These are phyloP conservation scores for Dicrostonyx torquatus DNA, from an alignment of 2,797 vertebrate species.

Conservation along the genomic window DNA sequence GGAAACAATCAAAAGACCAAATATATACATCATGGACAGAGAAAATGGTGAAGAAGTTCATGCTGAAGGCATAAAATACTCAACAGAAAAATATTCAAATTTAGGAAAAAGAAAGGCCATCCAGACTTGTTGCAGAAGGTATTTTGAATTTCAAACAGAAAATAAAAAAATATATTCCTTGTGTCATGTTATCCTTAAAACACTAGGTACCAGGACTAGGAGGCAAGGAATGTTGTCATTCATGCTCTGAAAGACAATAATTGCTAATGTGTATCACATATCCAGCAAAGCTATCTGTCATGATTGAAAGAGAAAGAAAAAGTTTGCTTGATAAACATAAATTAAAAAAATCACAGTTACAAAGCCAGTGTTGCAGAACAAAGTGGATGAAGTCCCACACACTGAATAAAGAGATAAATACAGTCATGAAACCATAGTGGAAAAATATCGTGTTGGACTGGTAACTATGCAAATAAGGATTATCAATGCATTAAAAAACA, in stretches of 20 bases:
- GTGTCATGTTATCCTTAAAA: background rate
- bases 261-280: background rate
- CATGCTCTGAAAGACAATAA: background rate
- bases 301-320: background rate
- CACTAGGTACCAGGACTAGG: background rate
- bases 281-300: background rate
- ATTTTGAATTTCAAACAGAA: background rate
- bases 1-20: background rate
- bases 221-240: background rate
- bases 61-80: background rate
- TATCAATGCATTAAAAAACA: background rate
- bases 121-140: background rate
- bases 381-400: background rate
- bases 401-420: background rate
- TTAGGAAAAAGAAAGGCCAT: background rate
- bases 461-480: background rate
- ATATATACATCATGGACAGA: background rate
- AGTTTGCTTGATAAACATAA: background rate
- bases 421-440: background rate
- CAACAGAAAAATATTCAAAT: background rate
- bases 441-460: background rate
- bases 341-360: background rate
- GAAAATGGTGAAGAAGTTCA: background rate
- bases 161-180: background rate
- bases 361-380: background rate